Conservation (phyloP, 2,888 invertebrate species). For the Teinopalpus imperialis region DNA sequence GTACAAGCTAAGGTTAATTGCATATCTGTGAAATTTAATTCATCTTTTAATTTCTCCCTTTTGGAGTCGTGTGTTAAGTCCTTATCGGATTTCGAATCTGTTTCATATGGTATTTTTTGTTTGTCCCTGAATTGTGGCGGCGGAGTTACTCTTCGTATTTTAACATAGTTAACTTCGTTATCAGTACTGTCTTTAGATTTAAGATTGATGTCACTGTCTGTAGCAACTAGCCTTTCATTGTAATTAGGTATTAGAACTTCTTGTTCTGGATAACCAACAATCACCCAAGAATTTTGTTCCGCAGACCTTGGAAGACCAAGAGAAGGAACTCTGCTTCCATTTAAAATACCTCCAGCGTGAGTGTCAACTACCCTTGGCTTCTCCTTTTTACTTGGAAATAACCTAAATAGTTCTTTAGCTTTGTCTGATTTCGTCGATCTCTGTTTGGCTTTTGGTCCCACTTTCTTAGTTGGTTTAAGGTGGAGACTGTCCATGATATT, state of each 20-base stretch:
- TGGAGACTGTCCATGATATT: slow-evolving; percentile 77
- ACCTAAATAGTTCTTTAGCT: slow-evolving; percentile 61
- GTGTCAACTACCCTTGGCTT: slow-evolving; percentile 54
- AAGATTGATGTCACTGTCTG: slow-evolving; percentile 48
- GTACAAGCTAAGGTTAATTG: slow-evolving; percentile 72
- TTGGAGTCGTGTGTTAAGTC: slow-evolving; percentile 69
- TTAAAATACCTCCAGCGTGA: slow-evolving; percentile 62
- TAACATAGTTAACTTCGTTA: slow-evolving; percentile 44
- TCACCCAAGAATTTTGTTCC: slow-evolving; percentile 68
- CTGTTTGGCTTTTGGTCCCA: slow-evolving; percentile 72
- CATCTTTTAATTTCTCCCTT: slow-evolving; percentile 73
- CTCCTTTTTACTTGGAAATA: slow-evolving; percentile 66
- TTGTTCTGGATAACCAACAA: slow-evolving; percentile 67
- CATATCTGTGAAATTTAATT: slow-evolving; percentile 62
- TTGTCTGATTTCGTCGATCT: slow-evolving; percentile 60
- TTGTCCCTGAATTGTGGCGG: slow-evolving; percentile 76
- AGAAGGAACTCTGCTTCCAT: slow-evolving; percentile 68
- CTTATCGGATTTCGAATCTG: slow-evolving; percentile 56
- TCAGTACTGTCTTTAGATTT: slow-evolving; percentile 46
- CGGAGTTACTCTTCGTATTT: slow-evolving; percentile 62
- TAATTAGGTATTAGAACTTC: slow-evolving; percentile 70
- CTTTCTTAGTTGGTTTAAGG: slow-evolving; percentile 71
- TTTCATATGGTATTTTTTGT: slow-evolving; percentile 56
- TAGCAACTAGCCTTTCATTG: slow-evolving; percentile 63
- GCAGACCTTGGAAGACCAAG: slow-evolving; percentile 65